A percentile compares a stretch with the other conserved stretches of the same genome.
Evolutionary conservation across 2,888 invertebrate genomes (phyloP).

Genomic region (Torymus aiolomorphi): DNA sequence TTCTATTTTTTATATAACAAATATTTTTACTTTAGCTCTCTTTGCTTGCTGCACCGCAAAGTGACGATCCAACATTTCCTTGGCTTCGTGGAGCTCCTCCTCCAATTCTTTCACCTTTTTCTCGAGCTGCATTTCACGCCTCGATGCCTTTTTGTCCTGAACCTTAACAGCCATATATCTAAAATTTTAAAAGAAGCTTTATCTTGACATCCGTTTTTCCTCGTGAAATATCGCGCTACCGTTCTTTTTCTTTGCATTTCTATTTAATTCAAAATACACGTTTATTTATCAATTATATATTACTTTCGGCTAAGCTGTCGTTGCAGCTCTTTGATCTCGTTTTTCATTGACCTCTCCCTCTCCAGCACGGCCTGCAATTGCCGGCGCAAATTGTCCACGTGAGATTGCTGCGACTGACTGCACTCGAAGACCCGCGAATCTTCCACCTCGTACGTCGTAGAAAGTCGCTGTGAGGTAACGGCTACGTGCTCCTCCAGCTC

Average conservation of each 20-base stretch:
- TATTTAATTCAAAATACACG: too few species aligned
- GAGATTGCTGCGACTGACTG: conserved; percentile 61
- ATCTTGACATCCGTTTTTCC: too few species aligned
- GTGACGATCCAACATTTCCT: conserved; percentile 68
- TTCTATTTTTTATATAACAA: too few species aligned
- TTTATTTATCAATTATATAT: not conserved
- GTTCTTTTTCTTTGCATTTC: too few species aligned
- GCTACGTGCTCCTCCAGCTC: conserved; percentile 68
- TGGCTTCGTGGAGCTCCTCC: conserved; percentile 68
- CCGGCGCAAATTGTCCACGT: conserved; percentile 65
- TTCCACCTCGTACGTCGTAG: conserved; percentile 46
- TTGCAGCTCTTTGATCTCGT: conserved; percentile 77
- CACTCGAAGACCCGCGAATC: conserved; percentile 65
- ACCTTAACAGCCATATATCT: conserved; percentile 70
- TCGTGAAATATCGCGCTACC: too few species aligned
- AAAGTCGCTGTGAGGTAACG: conserved; percentile 38
- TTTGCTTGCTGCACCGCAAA: conserved; percentile 70
- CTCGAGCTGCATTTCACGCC: conserved; percentile 69
- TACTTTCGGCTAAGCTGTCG: conserved; percentile 74
- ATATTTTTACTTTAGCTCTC: conserved; percentile 68
- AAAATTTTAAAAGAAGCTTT: not conserved
- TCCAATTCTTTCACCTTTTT: conserved; percentile 68
- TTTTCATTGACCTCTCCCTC: conserved; percentile 76
- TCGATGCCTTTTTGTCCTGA: conserved; percentile 68
- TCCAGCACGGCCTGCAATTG: conserved; percentile 68